phyloP scores from a whole-genome alignment of 1,140 invertebrate genomes.

The Dufourea novaeangliae region DNA sequence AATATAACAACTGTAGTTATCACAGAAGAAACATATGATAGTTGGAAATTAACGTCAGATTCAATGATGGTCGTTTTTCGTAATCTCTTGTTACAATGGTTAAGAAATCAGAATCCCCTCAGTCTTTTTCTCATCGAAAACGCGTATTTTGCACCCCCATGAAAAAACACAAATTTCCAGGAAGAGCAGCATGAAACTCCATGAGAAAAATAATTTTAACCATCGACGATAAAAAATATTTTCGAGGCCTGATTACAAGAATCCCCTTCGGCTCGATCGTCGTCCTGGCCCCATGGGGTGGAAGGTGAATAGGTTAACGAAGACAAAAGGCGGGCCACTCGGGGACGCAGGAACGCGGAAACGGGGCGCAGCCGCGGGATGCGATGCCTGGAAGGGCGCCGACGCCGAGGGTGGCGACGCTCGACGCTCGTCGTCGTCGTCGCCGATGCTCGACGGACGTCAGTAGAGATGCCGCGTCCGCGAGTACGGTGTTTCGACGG shows the following conservation, averaged over 20 bases:
- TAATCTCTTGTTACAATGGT: no score
- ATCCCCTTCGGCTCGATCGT: conserved; percentile 7
- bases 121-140: no score
- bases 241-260: no score
- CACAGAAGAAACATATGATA: no score
- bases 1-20: no score
- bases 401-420: conserved; percentile 27
- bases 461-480: conserved; percentile 53
- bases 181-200: no score
- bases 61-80: no score
- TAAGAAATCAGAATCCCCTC: no score
- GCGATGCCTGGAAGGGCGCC: conserved; percentile 10
- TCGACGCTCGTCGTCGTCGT: not conserved
- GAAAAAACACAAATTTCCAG: no score
- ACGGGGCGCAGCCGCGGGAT: conserved; percentile 33
- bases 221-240: not conserved
- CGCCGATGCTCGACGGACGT: conserved; percentile 17
- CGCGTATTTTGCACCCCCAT: no score
- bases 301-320: conserved; percentile 13
- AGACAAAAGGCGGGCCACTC: conserved; percentile 41
- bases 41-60: no score
- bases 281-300: conserved; percentile 11
- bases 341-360: conserved; percentile 48
- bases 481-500: conserved; percentile 7
- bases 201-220: not conserved